phyloP scores from a whole-genome alignment of 2,888 invertebrate species.

The Pammene fasciana region DNA sequence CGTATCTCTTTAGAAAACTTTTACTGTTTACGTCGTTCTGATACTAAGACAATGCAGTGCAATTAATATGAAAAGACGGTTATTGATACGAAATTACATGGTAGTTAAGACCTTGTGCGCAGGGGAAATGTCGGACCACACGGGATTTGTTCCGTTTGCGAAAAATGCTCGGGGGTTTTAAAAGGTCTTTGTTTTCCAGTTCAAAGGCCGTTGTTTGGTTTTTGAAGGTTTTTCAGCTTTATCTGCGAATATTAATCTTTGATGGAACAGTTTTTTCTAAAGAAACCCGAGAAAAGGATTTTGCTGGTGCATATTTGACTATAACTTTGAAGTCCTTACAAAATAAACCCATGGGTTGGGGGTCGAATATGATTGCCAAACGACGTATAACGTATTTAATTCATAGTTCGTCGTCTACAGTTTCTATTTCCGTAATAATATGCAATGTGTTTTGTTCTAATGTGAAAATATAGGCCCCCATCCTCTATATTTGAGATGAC shows the following conservation, averaged over 20 bases:
- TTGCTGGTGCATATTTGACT: not conserved
- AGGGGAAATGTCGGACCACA: not conserved
- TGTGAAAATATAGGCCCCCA: too few relatives aligned
- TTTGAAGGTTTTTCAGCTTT: not conserved
- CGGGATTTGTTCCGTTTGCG: not conserved
- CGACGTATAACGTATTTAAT: too few relatives aligned
- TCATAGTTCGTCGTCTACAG: too few relatives aligned
- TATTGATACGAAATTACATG: not conserved
- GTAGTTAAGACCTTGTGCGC: not conserved
- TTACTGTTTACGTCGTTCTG: not conserved
- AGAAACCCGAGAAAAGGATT: not conserved
- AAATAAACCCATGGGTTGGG: not conserved
- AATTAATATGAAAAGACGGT: not conserved
- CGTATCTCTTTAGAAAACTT: not conserved
- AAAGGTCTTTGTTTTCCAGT: not conserved
- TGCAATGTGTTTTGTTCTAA: too few relatives aligned
- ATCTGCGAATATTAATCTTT: not conserved
- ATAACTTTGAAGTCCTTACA: not conserved
- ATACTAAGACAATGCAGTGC: not conserved
- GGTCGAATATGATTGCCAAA: too few relatives aligned
- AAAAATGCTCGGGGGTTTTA: not conserved
- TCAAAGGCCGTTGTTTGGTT: slow-evolving; percentile 1
- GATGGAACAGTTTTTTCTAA: not conserved
- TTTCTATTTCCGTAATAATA: too few relatives aligned
- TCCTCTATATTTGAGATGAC: too few relatives aligned